Evolutionary conservation across 2,797 vertebrate genomes (phyloP).

Genomic region (Chloroceryle amazona): DNA sequence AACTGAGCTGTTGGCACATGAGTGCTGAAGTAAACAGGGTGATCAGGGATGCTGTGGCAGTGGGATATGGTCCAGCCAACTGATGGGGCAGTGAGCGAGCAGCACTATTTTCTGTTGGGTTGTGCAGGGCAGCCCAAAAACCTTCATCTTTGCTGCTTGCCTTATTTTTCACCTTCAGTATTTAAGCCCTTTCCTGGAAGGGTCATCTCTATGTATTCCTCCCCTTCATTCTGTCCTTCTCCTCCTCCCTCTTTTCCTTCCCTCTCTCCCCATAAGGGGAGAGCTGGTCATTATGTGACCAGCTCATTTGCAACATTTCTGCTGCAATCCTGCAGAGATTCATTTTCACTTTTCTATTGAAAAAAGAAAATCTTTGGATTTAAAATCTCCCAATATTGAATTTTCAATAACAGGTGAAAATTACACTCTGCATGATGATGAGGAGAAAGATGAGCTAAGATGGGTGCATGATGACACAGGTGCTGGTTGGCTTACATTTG

Average conservation of each 20-base stretch:
- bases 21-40: neutral
- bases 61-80: neutral
- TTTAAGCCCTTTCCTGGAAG: conserved; percentile 17
- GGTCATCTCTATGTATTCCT: neutral
- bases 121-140: neutral
- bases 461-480: neutral
- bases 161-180: conserved; percentile 17
- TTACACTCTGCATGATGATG: conserved; percentile 72
- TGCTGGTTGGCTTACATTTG: neutral
- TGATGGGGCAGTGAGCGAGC: neutral
- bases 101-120: neutral
- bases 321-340: conserved; percentile 70
- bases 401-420: conserved; percentile 83
- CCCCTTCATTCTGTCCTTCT: neutral
- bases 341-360: conserved; percentile 83
- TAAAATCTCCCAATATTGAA: conserved; percentile 80
- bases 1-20: neutral
- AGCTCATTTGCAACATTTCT: conserved; percentile 66
- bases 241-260: neutral
- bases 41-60: neutral
- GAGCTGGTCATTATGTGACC: neutral
- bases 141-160: neutral
- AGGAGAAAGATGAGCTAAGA: conserved; percentile 4
- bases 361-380: conserved; percentile 80
- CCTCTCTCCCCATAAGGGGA: neutral